Conservation (phyloP, 2,113 vertebrate genomes). For the Dipodomys stephensi region DNA sequence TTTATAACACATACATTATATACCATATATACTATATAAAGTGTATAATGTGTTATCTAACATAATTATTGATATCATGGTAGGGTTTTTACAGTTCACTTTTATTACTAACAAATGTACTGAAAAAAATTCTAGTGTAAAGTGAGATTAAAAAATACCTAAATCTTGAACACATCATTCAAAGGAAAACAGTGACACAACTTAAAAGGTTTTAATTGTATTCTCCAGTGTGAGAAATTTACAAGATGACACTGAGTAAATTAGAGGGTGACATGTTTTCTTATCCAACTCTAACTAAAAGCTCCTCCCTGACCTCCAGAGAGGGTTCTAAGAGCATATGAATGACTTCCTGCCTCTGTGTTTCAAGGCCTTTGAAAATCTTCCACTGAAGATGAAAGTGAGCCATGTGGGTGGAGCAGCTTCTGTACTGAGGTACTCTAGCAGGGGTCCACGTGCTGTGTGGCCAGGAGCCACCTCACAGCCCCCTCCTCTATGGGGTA, state of each 20-base stretch:
- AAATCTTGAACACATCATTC: neutral
- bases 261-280: neutral
- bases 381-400: conserved; percentile 25
- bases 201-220: neutral
- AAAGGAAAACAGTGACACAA: neutral
- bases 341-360: neutral
- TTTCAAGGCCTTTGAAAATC: neutral
- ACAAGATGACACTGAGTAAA: neutral
- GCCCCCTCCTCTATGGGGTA: conserved; percentile 43
- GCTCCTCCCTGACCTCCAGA: neutral
- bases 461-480: conserved; percentile 20
- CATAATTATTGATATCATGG: neutral
- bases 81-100: conserved; percentile 6
- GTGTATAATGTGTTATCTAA: no score
- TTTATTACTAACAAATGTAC: conserved; percentile 9
- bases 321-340: neutral
- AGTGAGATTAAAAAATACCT: neutral
- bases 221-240: neutral
- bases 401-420: neutral
- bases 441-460: neutral
- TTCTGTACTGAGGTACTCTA: neutral
- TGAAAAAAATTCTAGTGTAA: conserved; percentile 28
- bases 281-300: neutral
- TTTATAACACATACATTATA: no score
- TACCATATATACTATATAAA: no score